Percentiles rank a stretch among this genome's conserved stretches.
phyloP scores from a whole-genome alignment of 2,888 invertebrate species.

The Tipula confusa region DNA sequence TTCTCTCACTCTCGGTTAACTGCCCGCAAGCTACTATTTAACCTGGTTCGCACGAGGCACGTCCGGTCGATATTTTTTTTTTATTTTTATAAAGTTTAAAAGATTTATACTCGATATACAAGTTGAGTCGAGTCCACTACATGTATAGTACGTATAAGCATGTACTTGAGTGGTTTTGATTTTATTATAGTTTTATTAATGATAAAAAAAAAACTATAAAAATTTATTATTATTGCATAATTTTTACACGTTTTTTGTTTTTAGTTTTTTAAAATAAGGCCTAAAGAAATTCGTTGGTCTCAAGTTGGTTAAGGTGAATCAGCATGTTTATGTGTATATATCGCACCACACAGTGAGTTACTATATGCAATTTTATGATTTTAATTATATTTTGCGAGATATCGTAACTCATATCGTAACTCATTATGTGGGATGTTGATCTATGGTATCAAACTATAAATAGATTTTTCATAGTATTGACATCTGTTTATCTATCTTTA shows the following conservation, averaged over 20 bases:
- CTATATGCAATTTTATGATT: background rate
- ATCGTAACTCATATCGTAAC: no score
- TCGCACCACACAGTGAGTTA: background rate
- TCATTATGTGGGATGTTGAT: background rate
- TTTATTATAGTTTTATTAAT: background rate
- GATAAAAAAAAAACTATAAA: background rate
- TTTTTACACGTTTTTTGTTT: background rate
- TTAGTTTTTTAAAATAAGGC: background rate
- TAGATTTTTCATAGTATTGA: background rate
- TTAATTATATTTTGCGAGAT: background rate
- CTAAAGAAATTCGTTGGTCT: background rate
- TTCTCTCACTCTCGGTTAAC: background rate
- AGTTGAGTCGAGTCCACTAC: no score
- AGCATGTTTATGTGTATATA: background rate
- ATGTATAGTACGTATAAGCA: background rate
- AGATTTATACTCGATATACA: background rate
- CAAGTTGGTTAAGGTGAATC: background rate
- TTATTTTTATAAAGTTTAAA: background rate
- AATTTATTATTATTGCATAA: background rate
- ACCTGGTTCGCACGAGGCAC: slow-evolving; percentile 29
- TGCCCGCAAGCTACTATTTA: background rate
- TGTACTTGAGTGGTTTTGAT: background rate
- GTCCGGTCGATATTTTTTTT: background rate
- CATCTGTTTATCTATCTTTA: no score
- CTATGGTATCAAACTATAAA: background rate